These are phyloP conservation scores for Venturia canescens DNA, from an alignment of 1,140 invertebrate genomes.

Conservation along the genomic window DNA sequence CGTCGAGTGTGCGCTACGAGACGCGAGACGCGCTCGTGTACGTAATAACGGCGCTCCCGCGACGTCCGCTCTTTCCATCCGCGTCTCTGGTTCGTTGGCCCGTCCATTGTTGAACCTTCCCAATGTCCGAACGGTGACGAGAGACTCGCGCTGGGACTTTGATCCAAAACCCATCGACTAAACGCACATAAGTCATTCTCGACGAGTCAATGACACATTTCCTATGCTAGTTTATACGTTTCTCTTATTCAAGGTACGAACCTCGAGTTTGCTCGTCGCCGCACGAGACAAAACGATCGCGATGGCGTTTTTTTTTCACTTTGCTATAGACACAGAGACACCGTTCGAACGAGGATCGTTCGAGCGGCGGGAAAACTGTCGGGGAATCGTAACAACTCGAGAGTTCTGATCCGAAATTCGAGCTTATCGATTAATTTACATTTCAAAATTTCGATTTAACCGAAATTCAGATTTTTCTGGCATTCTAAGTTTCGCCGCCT, in stretches of 20 bases:
- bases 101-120: conserved; percentile 9
- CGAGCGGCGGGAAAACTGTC: no score
- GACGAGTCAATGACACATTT: neutral
- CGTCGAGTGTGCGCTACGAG: neutral
- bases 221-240: neutral
- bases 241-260: neutral
- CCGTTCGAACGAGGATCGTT: no score
- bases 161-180: conserved; percentile 6
- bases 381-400: no score
- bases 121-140: neutral
- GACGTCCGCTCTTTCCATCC: conserved; percentile 2
- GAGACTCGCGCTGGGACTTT: neutral
- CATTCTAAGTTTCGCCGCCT: no score
- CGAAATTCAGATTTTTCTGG: no score
- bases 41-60: conserved; percentile 10
- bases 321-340: no score
- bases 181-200: neutral
- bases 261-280: neutral
- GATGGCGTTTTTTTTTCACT: neutral
- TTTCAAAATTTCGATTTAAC: no score
- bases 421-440: no score
- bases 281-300: neutral
- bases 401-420: no score
- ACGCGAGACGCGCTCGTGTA: neutral
- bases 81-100: conserved; percentile 17